Conservation (phyloP, 1,140 invertebrate genomes). For the Heliothis subflexa region DNA sequence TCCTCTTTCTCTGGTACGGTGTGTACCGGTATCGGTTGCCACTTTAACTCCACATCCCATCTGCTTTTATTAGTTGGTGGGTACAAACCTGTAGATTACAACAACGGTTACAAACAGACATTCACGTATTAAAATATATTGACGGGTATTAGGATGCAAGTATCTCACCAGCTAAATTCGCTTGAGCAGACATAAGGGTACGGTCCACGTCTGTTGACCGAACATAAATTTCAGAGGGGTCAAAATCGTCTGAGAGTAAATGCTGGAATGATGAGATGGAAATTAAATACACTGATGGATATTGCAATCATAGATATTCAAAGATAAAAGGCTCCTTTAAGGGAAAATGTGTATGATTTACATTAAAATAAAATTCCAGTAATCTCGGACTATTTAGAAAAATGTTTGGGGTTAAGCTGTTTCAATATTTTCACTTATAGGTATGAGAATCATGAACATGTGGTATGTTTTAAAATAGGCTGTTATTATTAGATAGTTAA, state of each 20-base stretch:
- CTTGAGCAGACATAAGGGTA: slow-evolving; percentile 95
- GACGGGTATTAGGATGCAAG: background rate
- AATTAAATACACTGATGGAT: background rate
- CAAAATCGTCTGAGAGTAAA: slow-evolving; percentile 86
- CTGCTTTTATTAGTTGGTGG: slow-evolving; percentile 87
- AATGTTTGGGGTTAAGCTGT: too few species aligned
- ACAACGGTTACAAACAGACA: slow-evolving; percentile 9
- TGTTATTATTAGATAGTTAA: too few species aligned
- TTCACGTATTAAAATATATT: background rate
- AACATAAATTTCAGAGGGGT: slow-evolving; percentile 88
- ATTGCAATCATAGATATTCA: background rate
- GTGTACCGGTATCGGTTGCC: slow-evolving; percentile 97
- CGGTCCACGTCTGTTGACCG: slow-evolving; percentile 94
- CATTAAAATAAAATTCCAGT: too few species aligned
- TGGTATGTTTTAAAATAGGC: too few species aligned
- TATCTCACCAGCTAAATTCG: slow-evolving; percentile 90
- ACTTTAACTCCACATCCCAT: slow-evolving; percentile 90
- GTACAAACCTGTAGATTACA: slow-evolving; percentile 86
- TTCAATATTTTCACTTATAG: too few species aligned
- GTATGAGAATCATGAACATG: too few species aligned
- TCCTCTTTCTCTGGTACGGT: slow-evolving; percentile 90
- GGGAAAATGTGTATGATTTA: too few species aligned
- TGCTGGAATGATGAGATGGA: slow-evolving; percentile 58
- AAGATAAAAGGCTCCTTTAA: too few species aligned
- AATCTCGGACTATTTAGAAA: too few species aligned